Conservation (phyloP, 2,888 invertebrate species). For the Lamellibrachia satsuma region DNA sequence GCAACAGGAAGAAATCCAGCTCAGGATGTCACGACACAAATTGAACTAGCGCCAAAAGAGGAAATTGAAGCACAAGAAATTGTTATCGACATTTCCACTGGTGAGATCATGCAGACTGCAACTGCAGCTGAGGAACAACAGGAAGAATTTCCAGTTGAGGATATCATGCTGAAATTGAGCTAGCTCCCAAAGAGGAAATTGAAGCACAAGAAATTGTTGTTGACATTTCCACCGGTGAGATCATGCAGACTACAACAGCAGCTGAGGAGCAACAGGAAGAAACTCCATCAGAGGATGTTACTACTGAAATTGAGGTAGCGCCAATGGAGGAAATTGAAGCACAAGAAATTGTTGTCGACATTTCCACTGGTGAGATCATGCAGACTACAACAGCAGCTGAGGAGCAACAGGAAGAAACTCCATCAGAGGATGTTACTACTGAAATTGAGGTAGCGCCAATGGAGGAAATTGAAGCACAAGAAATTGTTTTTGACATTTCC, state of each 20-base stretch:
- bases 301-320: not conserved
- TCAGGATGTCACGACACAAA: not conserved
- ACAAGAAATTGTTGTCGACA: not conserved
- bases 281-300: not conserved
- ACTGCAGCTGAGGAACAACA: slow-evolving; percentile 18
- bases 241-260: not conserved
- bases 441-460: slow-evolving; percentile 14
- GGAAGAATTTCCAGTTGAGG: slow-evolving; percentile 20
- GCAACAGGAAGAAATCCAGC: not conserved
- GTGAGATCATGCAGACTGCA: not conserved
- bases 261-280: slow-evolving; percentile 21
- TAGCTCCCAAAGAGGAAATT: not conserved
- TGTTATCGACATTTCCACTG: not conserved
- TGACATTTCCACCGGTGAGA: slow-evolving; percentile 33
- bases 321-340: not conserved
- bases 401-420: not conserved
- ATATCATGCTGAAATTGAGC: not conserved
- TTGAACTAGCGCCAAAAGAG: slow-evolving; percentile 24
- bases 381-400: slow-evolving; percentile 24
- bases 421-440: slow-evolving; percentile 25
- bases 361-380: slow-evolving; percentile 14
- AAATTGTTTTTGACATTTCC: not conserved
- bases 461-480: slow-evolving; percentile 27
- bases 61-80: slow-evolving; percentile 25
- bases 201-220: slow-evolving; percentile 25